A percentile compares a stretch with the other conserved stretches of the same genome.
phyloP scores from a whole-genome alignment of 2,113 vertebrate genomes.

The Oryzias woworae region DNA sequence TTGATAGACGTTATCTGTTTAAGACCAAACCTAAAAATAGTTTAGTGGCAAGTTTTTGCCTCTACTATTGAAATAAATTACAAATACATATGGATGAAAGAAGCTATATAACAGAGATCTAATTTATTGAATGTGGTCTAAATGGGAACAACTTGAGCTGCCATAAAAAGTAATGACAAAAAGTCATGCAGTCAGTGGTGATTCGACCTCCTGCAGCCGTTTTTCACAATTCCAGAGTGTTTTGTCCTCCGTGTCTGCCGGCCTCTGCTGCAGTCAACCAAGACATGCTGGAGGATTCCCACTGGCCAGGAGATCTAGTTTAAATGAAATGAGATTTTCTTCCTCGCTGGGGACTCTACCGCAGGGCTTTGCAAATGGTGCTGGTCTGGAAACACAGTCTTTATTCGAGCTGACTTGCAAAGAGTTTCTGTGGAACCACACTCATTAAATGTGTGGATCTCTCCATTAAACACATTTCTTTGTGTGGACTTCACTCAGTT shows the following conservation, averaged over 20 bases:
- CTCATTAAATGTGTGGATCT: conserved; percentile 55
- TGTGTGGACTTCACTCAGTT: conserved; percentile 62
- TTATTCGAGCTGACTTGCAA: conserved; percentile 60
- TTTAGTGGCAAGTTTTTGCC: too few species aligned
- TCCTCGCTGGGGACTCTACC: conserved; percentile 69
- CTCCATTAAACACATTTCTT: conserved; percentile 52
- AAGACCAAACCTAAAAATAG: too few species aligned
- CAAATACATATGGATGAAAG: too few species aligned
- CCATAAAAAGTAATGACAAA: not conserved
- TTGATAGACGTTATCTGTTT: too few species aligned
- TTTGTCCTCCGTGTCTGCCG: conserved; percentile 29
- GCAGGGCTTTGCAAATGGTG: conserved; percentile 66
- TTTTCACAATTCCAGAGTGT: conserved; percentile 30
- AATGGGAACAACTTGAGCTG: conserved; percentile 6
- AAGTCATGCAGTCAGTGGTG: not conserved
- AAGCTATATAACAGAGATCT: not conserved
- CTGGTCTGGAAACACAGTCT: conserved; percentile 66
- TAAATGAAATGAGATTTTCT: conserved; percentile 80
- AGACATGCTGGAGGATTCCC: conserved; percentile 65
- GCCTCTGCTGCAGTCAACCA: conserved; percentile 43
- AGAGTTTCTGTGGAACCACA: conserved; percentile 52
- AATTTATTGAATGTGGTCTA: conserved; percentile 7
- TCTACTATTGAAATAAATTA: too few species aligned
- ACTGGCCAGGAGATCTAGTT: conserved; percentile 73
- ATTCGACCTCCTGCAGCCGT: conserved; percentile 15